Evolutionary conservation across 2,797 vertebrate species (phyloP).

Genomic region (Alcedo atthis): DNA sequence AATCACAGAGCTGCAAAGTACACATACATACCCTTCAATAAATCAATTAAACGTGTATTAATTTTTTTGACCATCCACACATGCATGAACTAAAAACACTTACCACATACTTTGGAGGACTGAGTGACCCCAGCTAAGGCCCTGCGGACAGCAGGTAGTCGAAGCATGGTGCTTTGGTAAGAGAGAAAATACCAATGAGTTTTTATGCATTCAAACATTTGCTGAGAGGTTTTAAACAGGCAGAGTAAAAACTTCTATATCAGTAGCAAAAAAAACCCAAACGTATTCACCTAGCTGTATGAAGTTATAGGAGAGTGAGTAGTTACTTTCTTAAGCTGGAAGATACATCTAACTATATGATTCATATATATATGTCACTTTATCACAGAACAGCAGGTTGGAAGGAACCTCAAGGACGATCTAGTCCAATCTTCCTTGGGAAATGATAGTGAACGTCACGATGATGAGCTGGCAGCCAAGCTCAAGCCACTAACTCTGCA

Average conservation of each 20-base stretch:
- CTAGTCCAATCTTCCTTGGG: background rate
- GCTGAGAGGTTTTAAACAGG: background rate
- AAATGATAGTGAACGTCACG: background rate
- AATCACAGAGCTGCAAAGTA: too few species aligned
- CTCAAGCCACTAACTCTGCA: background rate
- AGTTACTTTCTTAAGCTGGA: background rate
- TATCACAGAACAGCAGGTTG: background rate
- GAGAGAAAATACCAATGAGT: background rate
- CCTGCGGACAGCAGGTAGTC: constrained; percentile 78
- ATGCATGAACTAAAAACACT: background rate
- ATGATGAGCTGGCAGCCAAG: background rate
- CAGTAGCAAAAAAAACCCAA: background rate
- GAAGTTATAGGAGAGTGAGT: accelerated
- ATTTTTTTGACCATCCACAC: background rate
- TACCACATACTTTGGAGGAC: constrained; percentile 78
- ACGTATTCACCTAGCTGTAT: accelerated
- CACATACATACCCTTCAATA: accelerated
- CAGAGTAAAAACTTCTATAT: background rate
- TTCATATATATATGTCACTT: accelerated
- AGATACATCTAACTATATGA: accelerated
- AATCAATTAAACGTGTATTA: accelerated
- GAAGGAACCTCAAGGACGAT: background rate
- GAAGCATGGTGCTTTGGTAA: constrained; percentile 82
- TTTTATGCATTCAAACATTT: background rate
- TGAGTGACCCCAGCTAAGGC: constrained; percentile 75